Evolutionary conservation across 2,797 vertebrate genomes (phyloP), one percentile per base, ranked within the genome.

Genomic region (Xiphorhynchus erythropygius): DNA sequence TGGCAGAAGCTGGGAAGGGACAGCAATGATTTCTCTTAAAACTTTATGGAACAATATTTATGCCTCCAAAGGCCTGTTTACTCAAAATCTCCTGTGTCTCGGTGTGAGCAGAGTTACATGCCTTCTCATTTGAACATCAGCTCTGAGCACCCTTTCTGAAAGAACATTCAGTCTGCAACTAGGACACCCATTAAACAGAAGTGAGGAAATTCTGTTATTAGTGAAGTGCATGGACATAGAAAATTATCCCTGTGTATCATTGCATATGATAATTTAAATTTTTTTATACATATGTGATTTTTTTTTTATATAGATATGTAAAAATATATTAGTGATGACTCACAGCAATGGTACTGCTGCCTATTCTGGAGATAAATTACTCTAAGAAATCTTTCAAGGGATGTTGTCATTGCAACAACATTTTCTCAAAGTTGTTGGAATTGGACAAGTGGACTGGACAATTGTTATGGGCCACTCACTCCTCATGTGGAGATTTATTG

Each of bases 1-100:
- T 79, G 46, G 39, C 59, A 95, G 60, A 83, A 68, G 55, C 33
- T 90, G 86, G 53, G 52, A 81, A 62, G 14, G 39, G 13, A 53
- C 17, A 87, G 17, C 50, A 87, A 92, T 53, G 18, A 87, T 80
- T 93, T 84, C n/a, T 89, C 64, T 83, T 87, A 85, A 89, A 81
- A 77, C 83, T 78, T 70, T 83, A 77, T 28, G 13, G 63, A 93
- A 79, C 9, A 79, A 81, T 44, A 95, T 62, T 84, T 75, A 91
- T 92, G 73, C 10, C 49, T 84, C 50, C 32, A 56, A 93, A 81
- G 46, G 24, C 37, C 14, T 65, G 25, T 59, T 76, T 8, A 6
- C 46, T 80, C 41, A 80, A 90, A 92, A 82, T 68, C 32, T 10
- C 16, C 69, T 17, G 2, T 77, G 65, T 90, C 52, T 89, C 42